These are phyloP conservation scores for Plagodis dolabraria DNA, from an alignment of 2,888 invertebrate species.

Conservation along the genomic window DNA sequence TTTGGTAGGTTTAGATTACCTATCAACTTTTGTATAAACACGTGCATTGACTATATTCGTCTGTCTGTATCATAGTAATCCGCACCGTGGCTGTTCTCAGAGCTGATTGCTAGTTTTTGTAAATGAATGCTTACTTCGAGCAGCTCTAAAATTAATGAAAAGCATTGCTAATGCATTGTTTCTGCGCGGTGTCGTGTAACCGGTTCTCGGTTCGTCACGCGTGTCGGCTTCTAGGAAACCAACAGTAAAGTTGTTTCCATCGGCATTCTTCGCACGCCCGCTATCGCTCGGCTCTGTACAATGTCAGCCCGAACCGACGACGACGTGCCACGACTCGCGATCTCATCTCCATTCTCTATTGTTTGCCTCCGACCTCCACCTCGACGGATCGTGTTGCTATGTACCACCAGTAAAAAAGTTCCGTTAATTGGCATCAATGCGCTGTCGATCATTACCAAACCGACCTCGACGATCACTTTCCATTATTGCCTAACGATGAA, in stretches of 20 bases:
- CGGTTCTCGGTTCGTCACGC: conserved; percentile 74
- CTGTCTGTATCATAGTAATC: too few relatives aligned
- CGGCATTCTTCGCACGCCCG: conserved; percentile 73
- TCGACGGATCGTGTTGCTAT: conserved; percentile 49
- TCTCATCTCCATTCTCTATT: conserved; percentile 62
- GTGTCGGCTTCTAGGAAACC: conserved; percentile 74
- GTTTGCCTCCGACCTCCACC: conserved; percentile 42
- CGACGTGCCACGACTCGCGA: conserved; percentile 42
- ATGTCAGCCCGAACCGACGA: conserved; percentile 52
- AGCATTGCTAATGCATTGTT: conserved; percentile 72
- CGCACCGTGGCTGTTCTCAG: conserved; percentile 46
- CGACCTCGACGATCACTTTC: conserved; percentile 56
- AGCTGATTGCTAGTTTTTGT: conserved; percentile 51
- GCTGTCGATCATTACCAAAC: conserved; percentile 46
- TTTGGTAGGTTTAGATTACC: too few relatives aligned
- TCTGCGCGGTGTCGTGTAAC: conserved; percentile 73
- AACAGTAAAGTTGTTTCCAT: conserved; percentile 76
- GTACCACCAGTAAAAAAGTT: conserved; percentile 52
- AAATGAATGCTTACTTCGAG: conserved; percentile 54
- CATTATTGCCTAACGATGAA: conserved; percentile 55
- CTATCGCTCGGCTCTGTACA: conserved; percentile 51
- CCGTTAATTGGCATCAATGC: conserved; percentile 53
- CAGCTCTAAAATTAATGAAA: conserved; percentile 67
- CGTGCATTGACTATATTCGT: too few relatives aligned
- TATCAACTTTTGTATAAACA: too few relatives aligned